Conservation (phyloP, 2,888 invertebrate species). For the Blastobasis lacticolella region DNA sequence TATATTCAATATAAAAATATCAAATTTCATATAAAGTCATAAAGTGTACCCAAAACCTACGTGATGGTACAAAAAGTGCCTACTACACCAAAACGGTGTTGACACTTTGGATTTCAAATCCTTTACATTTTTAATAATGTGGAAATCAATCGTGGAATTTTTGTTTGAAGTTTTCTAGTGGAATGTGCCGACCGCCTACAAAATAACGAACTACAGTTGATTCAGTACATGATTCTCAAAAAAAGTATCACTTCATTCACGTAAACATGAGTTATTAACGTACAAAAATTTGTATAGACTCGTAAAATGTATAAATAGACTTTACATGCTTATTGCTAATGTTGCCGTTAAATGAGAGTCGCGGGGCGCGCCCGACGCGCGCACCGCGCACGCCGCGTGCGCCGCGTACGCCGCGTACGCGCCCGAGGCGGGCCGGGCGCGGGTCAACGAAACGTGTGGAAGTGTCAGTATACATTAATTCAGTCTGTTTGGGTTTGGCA, state of each 20-base stretch:
- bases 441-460: conserved; percentile 46
- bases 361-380: no score
- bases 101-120: conserved; percentile 64
- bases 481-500: conserved; percentile 71
- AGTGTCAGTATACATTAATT: conserved; percentile 63
- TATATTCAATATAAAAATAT: conserved; percentile 75
- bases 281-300: conserved; percentile 73
- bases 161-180: conserved; percentile 65
- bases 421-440: conserved; percentile 23
- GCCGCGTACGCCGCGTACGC: neutral
- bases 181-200: conserved; percentile 74
- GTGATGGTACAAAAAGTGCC: conserved; percentile 71
- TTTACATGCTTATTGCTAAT: conserved; percentile 73
- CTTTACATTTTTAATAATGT: conserved; percentile 60
- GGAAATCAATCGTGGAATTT: conserved; percentile 70
- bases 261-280: conserved; percentile 62
- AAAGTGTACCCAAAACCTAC: conserved; percentile 76
- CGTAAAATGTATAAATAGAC: conserved; percentile 73
- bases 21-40: conserved; percentile 74
- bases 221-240: conserved; percentile 72
- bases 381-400: neutral
- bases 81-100: conserved; percentile 62
- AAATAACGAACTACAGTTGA: conserved; percentile 65
- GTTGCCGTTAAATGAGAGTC: conserved; percentile 35
- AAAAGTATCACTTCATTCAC: conserved; percentile 66